A percentile compares a stretch with the other conserved stretches of the same genome.
phyloP scores from a whole-genome alignment of 1,140 invertebrate genomes.

The Archivesica marissinica region DNA sequence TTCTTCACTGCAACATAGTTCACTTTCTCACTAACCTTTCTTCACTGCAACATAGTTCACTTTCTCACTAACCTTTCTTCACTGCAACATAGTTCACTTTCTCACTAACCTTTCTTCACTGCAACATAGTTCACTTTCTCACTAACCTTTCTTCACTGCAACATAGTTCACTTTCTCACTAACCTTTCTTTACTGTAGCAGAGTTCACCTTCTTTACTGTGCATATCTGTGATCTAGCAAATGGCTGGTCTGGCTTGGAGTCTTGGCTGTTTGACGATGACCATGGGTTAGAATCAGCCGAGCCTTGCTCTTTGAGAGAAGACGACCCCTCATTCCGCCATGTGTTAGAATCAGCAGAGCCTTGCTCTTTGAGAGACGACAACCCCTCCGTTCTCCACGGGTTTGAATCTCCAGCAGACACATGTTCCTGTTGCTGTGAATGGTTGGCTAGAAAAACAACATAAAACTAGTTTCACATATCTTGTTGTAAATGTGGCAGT shows the following conservation, averaged over 20 bases:
- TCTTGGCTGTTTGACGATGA: slow-evolving; percentile 35
- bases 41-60: no score
- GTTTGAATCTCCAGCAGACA: not conserved
- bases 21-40: no score
- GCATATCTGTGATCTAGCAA: slow-evolving; percentile 50
- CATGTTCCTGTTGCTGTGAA: no score
- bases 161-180: not conserved
- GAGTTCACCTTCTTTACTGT: slow-evolving; percentile 29
- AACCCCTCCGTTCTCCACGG: no score
- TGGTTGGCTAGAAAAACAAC: no score
- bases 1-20: no score
- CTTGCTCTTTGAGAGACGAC: slow-evolving; percentile 31
- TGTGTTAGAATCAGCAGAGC: slow-evolving; percentile 1
- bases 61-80: no score
- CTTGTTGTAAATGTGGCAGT: no score
- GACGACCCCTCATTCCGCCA: slow-evolving; percentile 15
- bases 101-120: no score
- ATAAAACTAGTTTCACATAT: no score
- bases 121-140: not conserved
- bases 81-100: no score
- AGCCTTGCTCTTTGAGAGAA: slow-evolving; percentile 28
- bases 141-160: not conserved
- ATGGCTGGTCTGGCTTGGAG: slow-evolving; percentile 42
- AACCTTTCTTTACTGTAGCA: slow-evolving; percentile 21
- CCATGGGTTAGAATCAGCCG: not conserved